Percentiles rank a stretch among this genome's conserved stretches.
These are phyloP conservation scores for Pocillopora grandis DNA, from an alignment of 92 coral and sea anemone genomes.

Conservation along the genomic window DNA sequence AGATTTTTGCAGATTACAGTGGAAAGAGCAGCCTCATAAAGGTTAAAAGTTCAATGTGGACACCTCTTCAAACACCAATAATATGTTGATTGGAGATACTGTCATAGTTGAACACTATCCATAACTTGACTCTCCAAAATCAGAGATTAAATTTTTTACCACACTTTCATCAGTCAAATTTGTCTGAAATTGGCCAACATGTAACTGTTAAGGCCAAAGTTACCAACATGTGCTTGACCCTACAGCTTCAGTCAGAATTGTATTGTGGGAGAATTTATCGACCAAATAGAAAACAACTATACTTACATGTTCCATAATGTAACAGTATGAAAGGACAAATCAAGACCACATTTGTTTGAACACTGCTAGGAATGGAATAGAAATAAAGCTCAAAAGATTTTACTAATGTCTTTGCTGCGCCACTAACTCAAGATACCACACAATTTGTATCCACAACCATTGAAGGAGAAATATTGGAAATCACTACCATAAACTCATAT, in stretches of 20 bases:
- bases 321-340: conserved; percentile 41
- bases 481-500: not conserved
- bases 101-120: conserved; percentile 35
- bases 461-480: conserved; percentile 16
- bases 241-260: conserved; percentile 22
- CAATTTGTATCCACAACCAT: conserved; percentile 9
- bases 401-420: conserved; percentile 41
- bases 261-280: conserved; percentile 36
- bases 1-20: conserved; percentile 15
- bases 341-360: conserved; percentile 41
- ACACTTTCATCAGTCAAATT: conserved; percentile 34
- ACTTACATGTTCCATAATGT: conserved; percentile 58
- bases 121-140: conserved; percentile 11
- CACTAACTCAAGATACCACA: conserved; percentile 16
- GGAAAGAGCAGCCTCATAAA: conserved; percentile 40
- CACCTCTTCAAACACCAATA: conserved; percentile 23
- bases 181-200: too few species aligned
- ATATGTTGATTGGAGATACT: conserved; percentile 25
- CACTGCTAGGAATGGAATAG: conserved; percentile 49
- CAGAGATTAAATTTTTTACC: conserved; percentile 7
- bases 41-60: conserved; percentile 32
- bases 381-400: conserved; percentile 45
- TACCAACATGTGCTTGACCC: conserved; percentile 45
- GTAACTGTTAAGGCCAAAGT: conserved; percentile 39
- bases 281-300: conserved; percentile 28